phyloP scores from a whole-genome alignment of 2,797 vertebrate species.

The Ceyx erithaca region DNA sequence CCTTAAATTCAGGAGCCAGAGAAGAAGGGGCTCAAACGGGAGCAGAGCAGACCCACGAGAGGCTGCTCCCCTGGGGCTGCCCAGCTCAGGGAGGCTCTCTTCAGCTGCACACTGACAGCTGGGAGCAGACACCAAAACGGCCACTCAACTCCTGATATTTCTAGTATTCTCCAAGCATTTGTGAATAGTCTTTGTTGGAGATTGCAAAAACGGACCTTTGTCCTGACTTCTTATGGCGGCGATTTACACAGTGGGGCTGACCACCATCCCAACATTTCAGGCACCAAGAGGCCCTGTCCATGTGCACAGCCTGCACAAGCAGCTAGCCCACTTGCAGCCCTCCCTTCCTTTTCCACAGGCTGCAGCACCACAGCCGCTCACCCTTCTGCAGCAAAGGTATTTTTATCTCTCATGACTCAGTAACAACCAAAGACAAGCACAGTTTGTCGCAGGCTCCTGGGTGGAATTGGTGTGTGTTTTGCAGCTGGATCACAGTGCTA shows the following conservation, averaged over 20 bases:
- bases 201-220: neutral
- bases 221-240: neutral
- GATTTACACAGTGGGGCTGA: rapidly evolving
- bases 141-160: neutral
- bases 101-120: neutral
- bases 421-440: slow-evolving; percentile 24
- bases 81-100: neutral
- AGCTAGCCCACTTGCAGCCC: neutral
- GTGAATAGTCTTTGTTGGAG: neutral
- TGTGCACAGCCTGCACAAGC: neutral
- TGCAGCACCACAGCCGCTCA: neutral
- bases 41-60: rapidly evolving
- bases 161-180: neutral
- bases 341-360: neutral
- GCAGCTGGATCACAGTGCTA: slow-evolving; percentile 14
- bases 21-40: rapidly evolving
- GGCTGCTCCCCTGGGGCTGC: neutral
- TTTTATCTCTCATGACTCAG: slow-evolving; percentile 67
- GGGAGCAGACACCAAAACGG: rapidly evolving
- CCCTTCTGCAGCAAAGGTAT: slow-evolving; percentile 47
- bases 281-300: neutral
- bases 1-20: neutral
- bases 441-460: slow-evolving; percentile 39
- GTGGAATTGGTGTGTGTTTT: neutral
- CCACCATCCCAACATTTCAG: rapidly evolving